Conservation (phyloP, 2,113 vertebrate species). For the Corapipo altera region DNA sequence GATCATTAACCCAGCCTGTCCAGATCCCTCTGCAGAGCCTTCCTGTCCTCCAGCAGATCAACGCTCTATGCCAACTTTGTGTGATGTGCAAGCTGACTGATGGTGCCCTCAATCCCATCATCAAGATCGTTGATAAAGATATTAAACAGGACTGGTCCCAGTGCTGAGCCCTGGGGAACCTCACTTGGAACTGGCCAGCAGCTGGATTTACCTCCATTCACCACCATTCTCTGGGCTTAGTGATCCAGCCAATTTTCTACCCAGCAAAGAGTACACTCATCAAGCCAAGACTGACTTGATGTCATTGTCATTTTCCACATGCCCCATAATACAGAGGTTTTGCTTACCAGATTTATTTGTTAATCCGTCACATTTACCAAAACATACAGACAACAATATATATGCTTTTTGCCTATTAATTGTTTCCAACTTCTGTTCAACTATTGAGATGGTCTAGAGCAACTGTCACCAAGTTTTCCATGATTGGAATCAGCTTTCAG, state of each 20-base stretch:
- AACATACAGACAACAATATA: accelerated
- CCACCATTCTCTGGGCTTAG: background rate
- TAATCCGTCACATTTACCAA: background rate
- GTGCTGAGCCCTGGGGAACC: background rate
- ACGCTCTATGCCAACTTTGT: background rate
- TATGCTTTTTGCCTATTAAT: background rate
- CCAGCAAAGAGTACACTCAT: background rate
- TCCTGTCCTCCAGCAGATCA: background rate
- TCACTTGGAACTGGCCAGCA: background rate
- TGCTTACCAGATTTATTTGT: background rate
- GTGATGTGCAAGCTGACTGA: background rate
- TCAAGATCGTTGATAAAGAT: background rate
- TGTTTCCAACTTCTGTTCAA: background rate
- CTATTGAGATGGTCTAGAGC: background rate
- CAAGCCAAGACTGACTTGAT: background rate
- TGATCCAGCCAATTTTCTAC: background rate
- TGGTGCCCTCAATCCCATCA: background rate
- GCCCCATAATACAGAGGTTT: background rate
- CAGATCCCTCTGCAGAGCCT: background rate
- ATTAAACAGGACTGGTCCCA: background rate
- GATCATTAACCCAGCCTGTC: background rate
- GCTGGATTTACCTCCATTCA: background rate
- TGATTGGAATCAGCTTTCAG: background rate
- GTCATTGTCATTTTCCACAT: background rate
- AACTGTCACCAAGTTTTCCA: background rate